These are phyloP conservation scores for Scrobipalpa atriplicella DNA, from an alignment of 2,888 invertebrate species.

Conservation along the genomic window DNA sequence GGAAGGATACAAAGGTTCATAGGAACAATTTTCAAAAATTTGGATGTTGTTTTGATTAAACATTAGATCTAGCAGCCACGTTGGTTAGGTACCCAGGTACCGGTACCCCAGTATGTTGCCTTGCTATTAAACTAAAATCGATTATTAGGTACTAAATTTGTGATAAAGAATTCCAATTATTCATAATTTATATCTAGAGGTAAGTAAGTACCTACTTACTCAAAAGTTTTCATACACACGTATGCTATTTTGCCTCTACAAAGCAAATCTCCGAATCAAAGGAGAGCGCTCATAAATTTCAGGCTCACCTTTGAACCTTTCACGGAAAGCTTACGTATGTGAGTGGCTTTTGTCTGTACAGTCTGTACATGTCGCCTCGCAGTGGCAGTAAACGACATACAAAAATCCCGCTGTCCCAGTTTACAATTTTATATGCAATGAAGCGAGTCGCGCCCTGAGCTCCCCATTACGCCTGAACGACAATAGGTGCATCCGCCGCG, in stretches of 20 bases:
- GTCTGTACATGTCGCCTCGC: not conserved
- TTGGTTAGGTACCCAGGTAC: too few species aligned
- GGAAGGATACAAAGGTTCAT: too few species aligned
- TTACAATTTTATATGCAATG: constrained; percentile 13
- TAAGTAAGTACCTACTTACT: too few species aligned
- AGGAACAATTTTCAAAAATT: too few species aligned
- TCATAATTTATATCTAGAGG: too few species aligned
- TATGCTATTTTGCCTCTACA: not conserved
- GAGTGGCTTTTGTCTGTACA: not conserved
- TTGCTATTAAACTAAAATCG: too few species aligned
- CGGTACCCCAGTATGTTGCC: too few species aligned
- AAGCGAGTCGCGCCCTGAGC: not conserved
- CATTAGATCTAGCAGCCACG: too few species aligned
- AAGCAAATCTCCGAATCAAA: not conserved
- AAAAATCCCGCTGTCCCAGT: not conserved
- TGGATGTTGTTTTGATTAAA: too few species aligned
- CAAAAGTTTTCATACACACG: too few species aligned
- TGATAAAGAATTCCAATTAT: too few species aligned
- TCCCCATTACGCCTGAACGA: constrained; percentile 17
- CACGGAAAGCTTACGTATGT: not conserved
- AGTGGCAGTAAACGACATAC: not conserved
- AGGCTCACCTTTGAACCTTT: not conserved
- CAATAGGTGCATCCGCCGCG: constrained; percentile 12
- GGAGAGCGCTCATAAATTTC: not conserved
- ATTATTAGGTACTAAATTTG: too few species aligned